phyloP scores from a whole-genome alignment of 2,113 vertebrate species.

The Campylomormyrus tamandua region DNA sequence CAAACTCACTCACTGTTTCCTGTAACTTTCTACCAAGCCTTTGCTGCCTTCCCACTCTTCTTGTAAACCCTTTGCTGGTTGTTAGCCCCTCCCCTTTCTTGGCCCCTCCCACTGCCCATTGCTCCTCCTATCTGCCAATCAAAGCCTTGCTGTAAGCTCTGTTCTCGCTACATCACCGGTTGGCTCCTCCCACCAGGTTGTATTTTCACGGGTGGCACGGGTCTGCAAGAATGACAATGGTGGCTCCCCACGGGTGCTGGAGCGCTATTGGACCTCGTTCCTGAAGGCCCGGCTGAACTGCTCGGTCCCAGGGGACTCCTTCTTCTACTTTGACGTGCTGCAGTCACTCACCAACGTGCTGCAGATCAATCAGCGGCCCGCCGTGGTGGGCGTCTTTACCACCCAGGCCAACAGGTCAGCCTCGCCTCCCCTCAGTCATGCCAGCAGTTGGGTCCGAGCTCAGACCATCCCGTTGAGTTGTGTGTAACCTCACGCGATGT shows the following conservation, averaged over 20 bases:
- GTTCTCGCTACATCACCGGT: neutral
- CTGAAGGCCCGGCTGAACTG: slow-evolving; percentile 87
- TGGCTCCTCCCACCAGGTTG: slow-evolving; percentile 56
- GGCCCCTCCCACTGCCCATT: neutral
- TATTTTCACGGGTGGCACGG: slow-evolving; percentile 78
- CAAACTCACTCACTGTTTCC: neutral
- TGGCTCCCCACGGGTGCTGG: slow-evolving; percentile 78
- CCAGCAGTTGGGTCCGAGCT: neutral
- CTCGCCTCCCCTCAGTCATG: too few relatives aligned
- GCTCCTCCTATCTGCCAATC: neutral
- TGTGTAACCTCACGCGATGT: neutral
- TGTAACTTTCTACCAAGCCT: neutral
- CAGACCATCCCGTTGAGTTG: too few relatives aligned
- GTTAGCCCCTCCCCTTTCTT: neutral
- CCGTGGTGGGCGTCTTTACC: slow-evolving; percentile 77
- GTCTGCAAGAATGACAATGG: slow-evolving; percentile 88
- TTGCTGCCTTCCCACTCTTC: neutral
- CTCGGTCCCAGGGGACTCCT: slow-evolving; percentile 74
- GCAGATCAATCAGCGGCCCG: slow-evolving; percentile 64
- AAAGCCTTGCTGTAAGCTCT: neutral
- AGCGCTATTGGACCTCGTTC: slow-evolving; percentile 88
- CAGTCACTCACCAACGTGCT: slow-evolving; percentile 69
- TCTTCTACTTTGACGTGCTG: slow-evolving; percentile 87
- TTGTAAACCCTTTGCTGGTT: neutral
- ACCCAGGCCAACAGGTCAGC: slow-evolving; percentile 82